Evolutionary conservation across 2,797 vertebrate genomes (phyloP).

Genomic region (Podarcis siculus): DNA sequence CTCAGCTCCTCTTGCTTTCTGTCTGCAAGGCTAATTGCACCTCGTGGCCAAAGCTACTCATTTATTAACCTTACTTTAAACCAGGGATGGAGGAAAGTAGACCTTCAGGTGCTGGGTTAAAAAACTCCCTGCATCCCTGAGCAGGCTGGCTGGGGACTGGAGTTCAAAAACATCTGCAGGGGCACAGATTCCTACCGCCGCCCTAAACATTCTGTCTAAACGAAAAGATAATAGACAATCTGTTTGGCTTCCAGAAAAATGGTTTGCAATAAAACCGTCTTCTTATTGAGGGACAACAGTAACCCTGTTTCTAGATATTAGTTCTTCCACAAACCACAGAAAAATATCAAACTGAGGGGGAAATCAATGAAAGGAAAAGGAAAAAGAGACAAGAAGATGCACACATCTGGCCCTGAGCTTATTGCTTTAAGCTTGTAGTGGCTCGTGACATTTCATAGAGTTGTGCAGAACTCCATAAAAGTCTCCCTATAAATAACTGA

Average conservation of each 20-base stretch:
- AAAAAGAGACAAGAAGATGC: not conserved
- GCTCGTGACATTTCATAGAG: not conserved
- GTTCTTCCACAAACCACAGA: not conserved
- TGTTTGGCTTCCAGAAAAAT: not conserved
- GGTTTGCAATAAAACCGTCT: not conserved
- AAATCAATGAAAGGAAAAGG: not conserved
- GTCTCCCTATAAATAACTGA: not conserved
- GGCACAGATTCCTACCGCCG: too few relatives aligned
- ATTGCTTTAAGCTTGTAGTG: not conserved
- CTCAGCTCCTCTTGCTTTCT: not conserved
- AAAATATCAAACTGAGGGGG: not conserved
- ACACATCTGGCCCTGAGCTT: not conserved
- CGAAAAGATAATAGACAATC: not conserved
- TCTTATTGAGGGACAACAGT: too few relatives aligned
- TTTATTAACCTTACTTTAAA: not conserved
- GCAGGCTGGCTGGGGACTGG: too few relatives aligned
- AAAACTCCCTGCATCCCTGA: too few relatives aligned
- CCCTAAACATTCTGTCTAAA: not conserved
- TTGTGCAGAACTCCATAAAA: not conserved
- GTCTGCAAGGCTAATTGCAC: not conserved
- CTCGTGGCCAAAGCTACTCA: not conserved
- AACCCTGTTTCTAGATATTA: not conserved
- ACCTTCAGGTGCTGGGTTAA: too few relatives aligned
- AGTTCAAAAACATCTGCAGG: too few relatives aligned
- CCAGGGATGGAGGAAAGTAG: too few relatives aligned